These are phyloP conservation scores for Mesitornis unicolor DNA, from an alignment of 2,113 vertebrate genomes.

Conservation along the genomic window DNA sequence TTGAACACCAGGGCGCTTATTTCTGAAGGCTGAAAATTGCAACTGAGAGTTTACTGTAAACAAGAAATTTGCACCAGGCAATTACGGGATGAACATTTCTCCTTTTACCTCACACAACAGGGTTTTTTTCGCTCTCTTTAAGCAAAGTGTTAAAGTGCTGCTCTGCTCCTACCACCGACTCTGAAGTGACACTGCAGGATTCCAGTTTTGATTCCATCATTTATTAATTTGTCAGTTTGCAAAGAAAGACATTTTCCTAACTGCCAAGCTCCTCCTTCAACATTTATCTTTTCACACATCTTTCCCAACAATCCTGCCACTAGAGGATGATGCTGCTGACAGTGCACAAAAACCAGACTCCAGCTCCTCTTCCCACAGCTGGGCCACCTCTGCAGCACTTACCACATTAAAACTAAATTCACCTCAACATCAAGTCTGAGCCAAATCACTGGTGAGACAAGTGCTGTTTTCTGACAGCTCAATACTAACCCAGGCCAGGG, in stretches of 20 bases:
- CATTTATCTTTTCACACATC: background rate
- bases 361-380: background rate
- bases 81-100: background rate
- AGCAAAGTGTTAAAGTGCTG: conserved; percentile 35
- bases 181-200: conserved; percentile 26
- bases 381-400: background rate
- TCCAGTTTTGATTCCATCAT: conserved; percentile 23
- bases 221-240: conserved; percentile 47
- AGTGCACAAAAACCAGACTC: background rate
- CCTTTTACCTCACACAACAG: background rate
- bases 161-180: background rate
- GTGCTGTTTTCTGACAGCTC: background rate
- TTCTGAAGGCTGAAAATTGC: background rate
- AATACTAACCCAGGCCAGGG: background rate
- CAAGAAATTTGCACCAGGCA: background rate
- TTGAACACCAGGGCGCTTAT: background rate
- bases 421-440: background rate
- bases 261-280: conserved; percentile 1
- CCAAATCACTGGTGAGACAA: background rate
- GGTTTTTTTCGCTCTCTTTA: background rate
- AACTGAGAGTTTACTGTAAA: background rate
- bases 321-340: background rate
- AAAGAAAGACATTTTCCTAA: conserved; percentile 32
- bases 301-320: background rate
- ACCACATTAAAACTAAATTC: background rate